These are phyloP conservation scores for Podarcis raffonei DNA, from an alignment of 2,113 vertebrate genomes.

Conservation along the genomic window DNA sequence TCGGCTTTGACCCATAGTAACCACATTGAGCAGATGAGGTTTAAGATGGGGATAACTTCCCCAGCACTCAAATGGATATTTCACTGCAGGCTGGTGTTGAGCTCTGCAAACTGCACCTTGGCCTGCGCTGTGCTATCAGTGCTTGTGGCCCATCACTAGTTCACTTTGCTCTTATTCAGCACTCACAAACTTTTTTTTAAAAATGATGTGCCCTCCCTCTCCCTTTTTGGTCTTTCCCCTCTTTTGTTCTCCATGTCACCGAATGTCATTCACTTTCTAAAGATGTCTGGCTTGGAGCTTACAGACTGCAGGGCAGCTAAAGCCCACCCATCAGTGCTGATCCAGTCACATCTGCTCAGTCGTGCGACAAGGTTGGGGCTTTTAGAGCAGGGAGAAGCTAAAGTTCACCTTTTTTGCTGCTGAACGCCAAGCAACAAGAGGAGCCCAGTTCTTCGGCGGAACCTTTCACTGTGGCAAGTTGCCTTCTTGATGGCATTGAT, in stretches of 20 bases:
- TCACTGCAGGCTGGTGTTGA: neutral
- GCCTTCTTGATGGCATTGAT: conserved; percentile 75
- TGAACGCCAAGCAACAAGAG: conserved; percentile 83
- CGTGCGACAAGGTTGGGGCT: conserved; percentile 92
- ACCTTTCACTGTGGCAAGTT: conserved; percentile 88
- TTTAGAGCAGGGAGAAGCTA: conserved; percentile 85
- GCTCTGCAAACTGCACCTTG: neutral
- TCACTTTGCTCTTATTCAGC: conserved; percentile 47
- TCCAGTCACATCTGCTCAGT: conserved; percentile 97
- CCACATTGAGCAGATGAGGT: neutral
- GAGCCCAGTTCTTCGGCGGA: conserved; percentile 81
- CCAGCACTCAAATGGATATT: neutral
- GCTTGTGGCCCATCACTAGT: conserved; percentile 47
- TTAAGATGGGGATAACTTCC: neutral
- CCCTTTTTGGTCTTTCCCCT: conserved; percentile 75
- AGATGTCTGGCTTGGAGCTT: conserved; percentile 97
- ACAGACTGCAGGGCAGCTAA: conserved; percentile 95
- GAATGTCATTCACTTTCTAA: conserved; percentile 92
- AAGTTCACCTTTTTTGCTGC: conserved; percentile 86
- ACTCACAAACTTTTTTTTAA: conserved; percentile 25
- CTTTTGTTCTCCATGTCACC: conserved; percentile 90
- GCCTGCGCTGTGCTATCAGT: conserved; percentile 31
- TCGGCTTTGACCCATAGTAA: no score
- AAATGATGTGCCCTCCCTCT: conserved; percentile 60
- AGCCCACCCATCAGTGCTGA: conserved; percentile 94